phyloP scores from a whole-genome alignment of 2,797 vertebrate genomes.

The Hirundo rustica region DNA sequence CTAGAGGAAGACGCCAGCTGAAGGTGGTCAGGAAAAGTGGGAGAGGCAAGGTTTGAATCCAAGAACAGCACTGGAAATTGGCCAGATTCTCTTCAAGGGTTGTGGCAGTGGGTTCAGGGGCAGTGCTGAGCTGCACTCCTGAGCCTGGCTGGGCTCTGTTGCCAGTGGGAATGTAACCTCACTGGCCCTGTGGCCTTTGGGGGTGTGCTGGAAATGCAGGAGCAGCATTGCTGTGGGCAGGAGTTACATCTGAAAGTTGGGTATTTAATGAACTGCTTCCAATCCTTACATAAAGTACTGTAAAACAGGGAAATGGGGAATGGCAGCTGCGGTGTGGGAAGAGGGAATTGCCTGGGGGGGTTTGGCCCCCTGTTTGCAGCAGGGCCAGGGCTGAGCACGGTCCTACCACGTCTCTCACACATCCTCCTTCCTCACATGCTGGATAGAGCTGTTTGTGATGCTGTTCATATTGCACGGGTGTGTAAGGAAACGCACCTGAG shows the following conservation, averaged over 20 bases:
- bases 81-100: not conserved
- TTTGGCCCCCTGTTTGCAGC: not conserved
- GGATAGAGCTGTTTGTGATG: not conserved
- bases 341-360: not conserved
- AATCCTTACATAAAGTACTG: not conserved
- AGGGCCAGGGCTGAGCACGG: not conserved
- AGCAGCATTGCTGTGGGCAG: not conserved
- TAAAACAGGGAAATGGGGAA: not conserved
- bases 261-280: not conserved
- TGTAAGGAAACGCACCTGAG: not conserved
- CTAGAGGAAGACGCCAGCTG: not conserved
- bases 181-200: rapidly evolving
- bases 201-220: not conserved
- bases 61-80: not conserved
- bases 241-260: not conserved
- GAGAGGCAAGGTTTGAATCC: not conserved
- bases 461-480: not conserved
- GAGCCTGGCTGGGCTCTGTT: not conserved
- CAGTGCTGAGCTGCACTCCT: not conserved
- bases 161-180: rapidly evolving
- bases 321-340: not conserved
- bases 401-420: not conserved
- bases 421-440: not conserved
- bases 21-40: not conserved
- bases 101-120: not conserved